Percentiles rank a stretch among this genome's conserved stretches.
These are phyloP conservation scores for Hyposoter didymator DNA, from an alignment of 2,888 invertebrate genomes.

Conservation along the genomic window DNA sequence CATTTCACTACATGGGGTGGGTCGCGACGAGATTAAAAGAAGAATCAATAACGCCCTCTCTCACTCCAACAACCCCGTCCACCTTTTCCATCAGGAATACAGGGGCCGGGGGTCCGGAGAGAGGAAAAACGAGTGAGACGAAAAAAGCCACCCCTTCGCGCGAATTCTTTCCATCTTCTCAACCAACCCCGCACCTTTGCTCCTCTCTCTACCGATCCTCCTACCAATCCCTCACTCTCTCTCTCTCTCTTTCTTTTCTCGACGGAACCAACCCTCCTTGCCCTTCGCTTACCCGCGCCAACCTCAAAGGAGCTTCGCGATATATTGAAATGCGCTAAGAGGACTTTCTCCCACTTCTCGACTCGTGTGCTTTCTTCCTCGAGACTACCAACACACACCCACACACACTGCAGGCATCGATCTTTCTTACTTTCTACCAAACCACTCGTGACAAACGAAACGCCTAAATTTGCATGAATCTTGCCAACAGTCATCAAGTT, in stretches of 20 bases:
- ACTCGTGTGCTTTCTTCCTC: slow-evolving; percentile 35
- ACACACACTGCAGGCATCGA: slow-evolving; percentile 49
- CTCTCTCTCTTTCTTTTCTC: slow-evolving; percentile 23
- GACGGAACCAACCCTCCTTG: slow-evolving; percentile 9
- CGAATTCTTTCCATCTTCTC: slow-evolving; percentile 56
- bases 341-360: slow-evolving; percentile 72
- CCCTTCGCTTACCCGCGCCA: slow-evolving; percentile 48
- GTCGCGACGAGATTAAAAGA: slow-evolving; percentile 84
- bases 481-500: not conserved
- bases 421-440: slow-evolving; percentile 1
- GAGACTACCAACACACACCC: slow-evolving; percentile 33
- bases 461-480: slow-evolving; percentile 1
- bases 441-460: not conserved
- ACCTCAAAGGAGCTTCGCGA: slow-evolving; percentile 82
- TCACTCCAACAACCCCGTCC: slow-evolving; percentile 70
- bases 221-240: slow-evolving; percentile 17
- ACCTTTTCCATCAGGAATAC: slow-evolving; percentile 63
- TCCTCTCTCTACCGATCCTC: slow-evolving; percentile 37
- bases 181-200: slow-evolving; percentile 23
- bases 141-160: slow-evolving; percentile 53
- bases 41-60: slow-evolving; percentile 82
- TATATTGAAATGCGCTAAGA: slow-evolving; percentile 83
- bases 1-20: slow-evolving; percentile 75
- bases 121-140: slow-evolving; percentile 52
- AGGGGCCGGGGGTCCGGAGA: slow-evolving; percentile 56